Conservation (phyloP, 2,888 invertebrate species). For the Cylloceria caligata region DNA sequence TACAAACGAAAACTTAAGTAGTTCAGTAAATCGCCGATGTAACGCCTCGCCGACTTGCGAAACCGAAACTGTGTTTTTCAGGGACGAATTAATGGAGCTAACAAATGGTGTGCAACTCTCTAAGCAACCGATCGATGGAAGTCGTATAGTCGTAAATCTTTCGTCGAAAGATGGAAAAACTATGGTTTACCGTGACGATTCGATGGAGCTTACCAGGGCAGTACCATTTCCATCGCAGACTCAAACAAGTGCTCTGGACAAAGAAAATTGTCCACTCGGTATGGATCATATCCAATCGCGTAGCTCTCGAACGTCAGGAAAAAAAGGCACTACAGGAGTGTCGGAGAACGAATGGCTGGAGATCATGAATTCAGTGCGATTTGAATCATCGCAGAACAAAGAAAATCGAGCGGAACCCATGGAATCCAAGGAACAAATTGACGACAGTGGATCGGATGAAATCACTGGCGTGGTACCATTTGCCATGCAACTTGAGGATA, state of each 20-base stretch:
- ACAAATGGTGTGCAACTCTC: constrained; percentile 55
- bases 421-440: neutral
- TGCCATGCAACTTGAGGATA: neutral
- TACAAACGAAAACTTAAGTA: neutral
- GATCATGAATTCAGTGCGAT: constrained; percentile 3
- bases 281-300: neutral
- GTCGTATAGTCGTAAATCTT: neutral
- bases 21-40: neutral
- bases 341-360: neutral
- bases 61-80: constrained; percentile 34
- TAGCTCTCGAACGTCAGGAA: neutral
- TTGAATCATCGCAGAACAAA: neutral
- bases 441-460: constrained; percentile 1
- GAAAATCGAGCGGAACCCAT: neutral
- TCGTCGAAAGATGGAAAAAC: neutral
- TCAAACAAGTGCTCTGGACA: neutral
- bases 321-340: neutral
- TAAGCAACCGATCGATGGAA: neutral
- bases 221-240: constrained; percentile 17
- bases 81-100: constrained; percentile 59
- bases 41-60: neutral
- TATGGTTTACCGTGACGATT: constrained; percentile 44
- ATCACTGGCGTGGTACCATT: constrained; percentile 34
- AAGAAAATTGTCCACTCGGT: constrained; percentile 40
- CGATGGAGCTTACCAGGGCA: constrained; percentile 66